phyloP scores from a whole-genome alignment of 2,113 vertebrate species.

The Forbesichthys agassizii region DNA sequence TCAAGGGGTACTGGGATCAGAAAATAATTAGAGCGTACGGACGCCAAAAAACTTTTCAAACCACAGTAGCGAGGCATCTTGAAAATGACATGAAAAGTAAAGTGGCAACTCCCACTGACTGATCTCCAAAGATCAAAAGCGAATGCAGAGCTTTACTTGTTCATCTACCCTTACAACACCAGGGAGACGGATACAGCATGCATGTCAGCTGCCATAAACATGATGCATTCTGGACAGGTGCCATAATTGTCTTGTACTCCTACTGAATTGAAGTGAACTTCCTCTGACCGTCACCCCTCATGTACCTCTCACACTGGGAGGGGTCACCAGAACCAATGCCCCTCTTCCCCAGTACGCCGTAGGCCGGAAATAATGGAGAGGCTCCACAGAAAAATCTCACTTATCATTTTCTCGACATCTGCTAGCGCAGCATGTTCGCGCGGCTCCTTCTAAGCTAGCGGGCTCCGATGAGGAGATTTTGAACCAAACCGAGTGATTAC shows the following conservation, averaged over 20 bases:
- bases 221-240: constrained; percentile 24
- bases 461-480: constrained; percentile 47
- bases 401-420: constrained; percentile 62
- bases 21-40: too few relatives aligned
- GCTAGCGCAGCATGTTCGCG: constrained; percentile 48
- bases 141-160: too few relatives aligned
- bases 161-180: too few relatives aligned
- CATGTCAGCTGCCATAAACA: constrained; percentile 5
- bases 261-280: constrained; percentile 38
- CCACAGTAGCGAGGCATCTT: too few relatives aligned
- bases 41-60: too few relatives aligned
- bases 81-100: too few relatives aligned
- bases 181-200: too few relatives aligned
- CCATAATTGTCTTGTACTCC: constrained; percentile 22
- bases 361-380: constrained; percentile 36
- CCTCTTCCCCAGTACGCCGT: constrained; percentile 15
- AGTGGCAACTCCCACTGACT: too few relatives aligned
- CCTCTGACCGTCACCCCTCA: constrained; percentile 29
- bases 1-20: too few relatives aligned
- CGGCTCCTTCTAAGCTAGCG: constrained; percentile 44
- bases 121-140: too few relatives aligned
- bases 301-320: constrained; percentile 27
- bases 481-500: constrained; percentile 49
- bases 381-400: constrained; percentile 26
- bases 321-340: constrained; percentile 26